Conservation (phyloP, 2,797 vertebrate genomes). For the Amblyraja radiata region DNA sequence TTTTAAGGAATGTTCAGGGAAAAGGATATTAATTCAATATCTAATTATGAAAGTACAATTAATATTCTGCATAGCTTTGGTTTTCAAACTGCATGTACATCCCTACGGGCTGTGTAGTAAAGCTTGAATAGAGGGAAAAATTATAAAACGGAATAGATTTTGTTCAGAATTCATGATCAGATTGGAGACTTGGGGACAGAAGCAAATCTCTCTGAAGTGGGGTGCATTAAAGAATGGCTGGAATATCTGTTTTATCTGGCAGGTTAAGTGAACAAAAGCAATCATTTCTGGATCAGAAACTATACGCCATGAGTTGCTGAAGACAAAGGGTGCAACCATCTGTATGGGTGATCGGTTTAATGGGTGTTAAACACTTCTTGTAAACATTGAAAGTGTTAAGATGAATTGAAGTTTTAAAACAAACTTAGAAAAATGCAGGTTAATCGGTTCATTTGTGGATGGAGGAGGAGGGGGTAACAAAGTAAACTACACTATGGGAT, state of each 20-base stretch:
- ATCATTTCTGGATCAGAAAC: neutral
- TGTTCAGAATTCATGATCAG: too few relatives aligned
- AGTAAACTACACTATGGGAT: neutral
- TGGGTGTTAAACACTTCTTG: neutral
- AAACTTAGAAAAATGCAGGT: neutral
- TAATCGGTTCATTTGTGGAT: neutral
- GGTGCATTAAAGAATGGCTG: too few relatives aligned
- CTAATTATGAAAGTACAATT: neutral
- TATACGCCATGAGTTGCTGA: neutral
- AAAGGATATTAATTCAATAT: neutral
- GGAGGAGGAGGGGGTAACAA: neutral
- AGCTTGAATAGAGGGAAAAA: too few relatives aligned
- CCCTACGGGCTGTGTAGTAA: too few relatives aligned
- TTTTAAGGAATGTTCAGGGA: neutral
- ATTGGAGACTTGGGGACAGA: too few relatives aligned
- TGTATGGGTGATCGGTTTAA: neutral
- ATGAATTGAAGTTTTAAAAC: neutral
- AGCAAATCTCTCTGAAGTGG: too few relatives aligned
- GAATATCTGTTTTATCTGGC: neutral
- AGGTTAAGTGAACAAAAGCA: neutral
- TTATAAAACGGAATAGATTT: too few relatives aligned
- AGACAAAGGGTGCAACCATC: neutral
- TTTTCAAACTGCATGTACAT: too few relatives aligned
- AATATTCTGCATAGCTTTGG: neutral
- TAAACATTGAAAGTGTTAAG: too few relatives aligned